These are phyloP conservation scores for Drosophila pachea DNA, from an alignment of 1,140 invertebrate species.

Conservation along the genomic window DNA sequence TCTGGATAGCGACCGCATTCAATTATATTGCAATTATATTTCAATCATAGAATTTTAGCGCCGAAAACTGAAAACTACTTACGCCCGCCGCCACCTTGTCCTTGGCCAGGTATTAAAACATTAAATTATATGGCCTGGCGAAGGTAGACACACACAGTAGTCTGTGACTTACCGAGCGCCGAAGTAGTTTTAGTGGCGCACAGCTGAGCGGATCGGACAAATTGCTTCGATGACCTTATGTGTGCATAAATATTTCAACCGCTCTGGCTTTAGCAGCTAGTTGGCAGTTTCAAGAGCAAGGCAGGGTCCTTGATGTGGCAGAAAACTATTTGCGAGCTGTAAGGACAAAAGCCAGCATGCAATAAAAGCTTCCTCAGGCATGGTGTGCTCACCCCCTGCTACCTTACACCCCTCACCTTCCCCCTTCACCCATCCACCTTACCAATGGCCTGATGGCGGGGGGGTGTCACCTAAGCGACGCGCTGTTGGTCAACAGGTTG, in stretches of 20 bases:
- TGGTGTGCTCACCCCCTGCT: too few species aligned
- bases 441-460: not conserved
- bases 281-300: constrained; percentile 72
- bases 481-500: constrained; percentile 67
- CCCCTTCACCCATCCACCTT: not conserved
- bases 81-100: constrained; percentile 27
- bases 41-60: constrained; percentile 60
- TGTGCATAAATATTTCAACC: constrained; percentile 71
- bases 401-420: too few species aligned
- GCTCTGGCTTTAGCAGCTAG: constrained; percentile 51
- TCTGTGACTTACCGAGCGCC: constrained; percentile 6
- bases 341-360: constrained; percentile 58
- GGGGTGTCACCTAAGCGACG: not conserved
- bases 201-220: constrained; percentile 66
- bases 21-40: constrained; percentile 70
- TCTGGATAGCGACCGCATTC: constrained; percentile 37
- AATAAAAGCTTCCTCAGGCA: constrained; percentile 28
- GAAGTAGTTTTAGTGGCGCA: constrained; percentile 64
- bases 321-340: constrained; percentile 51
- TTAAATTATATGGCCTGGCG: constrained; percentile 43
- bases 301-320: constrained; percentile 59
- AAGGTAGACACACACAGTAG: constrained; percentile 13
- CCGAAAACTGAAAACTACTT: constrained; percentile 31
- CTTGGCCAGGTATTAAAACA: constrained; percentile 61
- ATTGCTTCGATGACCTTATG: constrained; percentile 70